phyloP scores from a whole-genome alignment of 2,888 invertebrate genomes.

The Dysmachus trigonus region DNA sequence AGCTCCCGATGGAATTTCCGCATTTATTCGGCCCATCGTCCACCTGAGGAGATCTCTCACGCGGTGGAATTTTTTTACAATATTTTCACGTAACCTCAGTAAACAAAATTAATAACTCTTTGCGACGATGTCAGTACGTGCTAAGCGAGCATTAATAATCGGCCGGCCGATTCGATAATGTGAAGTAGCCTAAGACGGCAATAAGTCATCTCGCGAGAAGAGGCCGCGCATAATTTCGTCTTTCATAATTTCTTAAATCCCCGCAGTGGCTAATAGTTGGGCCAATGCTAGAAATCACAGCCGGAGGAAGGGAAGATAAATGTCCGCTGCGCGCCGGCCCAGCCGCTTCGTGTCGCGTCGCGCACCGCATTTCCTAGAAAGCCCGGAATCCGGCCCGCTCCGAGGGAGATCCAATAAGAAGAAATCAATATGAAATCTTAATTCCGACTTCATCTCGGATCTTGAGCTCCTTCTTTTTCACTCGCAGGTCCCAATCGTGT shows the following conservation, averaged over 20 bases:
- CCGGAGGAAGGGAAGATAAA: slow-evolving; percentile 34
- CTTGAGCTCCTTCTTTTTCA: neutral
- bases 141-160: slow-evolving; percentile 33
- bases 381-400: slow-evolving; percentile 1
- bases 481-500: neutral
- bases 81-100: neutral
- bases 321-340: neutral
- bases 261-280: neutral
- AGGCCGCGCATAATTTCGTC: slow-evolving; percentile 1
- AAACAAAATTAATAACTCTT: slow-evolving; percentile 27
- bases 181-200: slow-evolving; percentile 28
- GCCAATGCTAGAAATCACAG: slow-evolving; percentile 10
- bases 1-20: neutral
- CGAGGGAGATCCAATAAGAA: slow-evolving; percentile 38
- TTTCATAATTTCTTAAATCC: slow-evolving; percentile 26
- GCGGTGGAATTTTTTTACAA: neutral
- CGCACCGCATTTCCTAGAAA: slow-evolving; percentile 31
- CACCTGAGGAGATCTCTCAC: neutral
- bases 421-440: slow-evolving; percentile 46
- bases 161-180: slow-evolving; percentile 12
- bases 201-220: slow-evolving; percentile 31
- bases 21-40: neutral
- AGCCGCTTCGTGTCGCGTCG: neutral
- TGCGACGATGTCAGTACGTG: slow-evolving; percentile 16
- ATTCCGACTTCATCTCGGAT: slow-evolving; percentile 37